Percentiles rank a stretch among this genome's conserved stretches.
Conservation (phyloP, 2,888 invertebrate species). For the Ennomos erosarius region DNA sequence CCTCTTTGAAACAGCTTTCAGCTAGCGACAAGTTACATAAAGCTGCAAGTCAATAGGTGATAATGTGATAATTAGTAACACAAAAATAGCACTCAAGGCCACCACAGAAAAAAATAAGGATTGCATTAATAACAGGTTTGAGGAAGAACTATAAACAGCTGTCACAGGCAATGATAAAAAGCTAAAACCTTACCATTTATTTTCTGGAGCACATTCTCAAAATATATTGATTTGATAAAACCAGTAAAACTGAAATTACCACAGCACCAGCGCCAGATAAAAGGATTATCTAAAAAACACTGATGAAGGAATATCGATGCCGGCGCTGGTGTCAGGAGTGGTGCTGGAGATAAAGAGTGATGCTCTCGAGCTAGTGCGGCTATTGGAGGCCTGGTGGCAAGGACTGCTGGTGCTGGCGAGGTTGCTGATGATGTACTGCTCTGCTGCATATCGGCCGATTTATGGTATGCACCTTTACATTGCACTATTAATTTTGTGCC, state of each 20-base stretch:
- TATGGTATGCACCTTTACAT: constrained; percentile 50
- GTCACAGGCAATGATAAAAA: too few species aligned
- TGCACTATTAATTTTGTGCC: too few species aligned
- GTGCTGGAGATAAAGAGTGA: constrained; percentile 70
- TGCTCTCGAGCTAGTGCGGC: constrained; percentile 71
- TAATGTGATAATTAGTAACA: too few species aligned
- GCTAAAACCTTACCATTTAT: too few species aligned
- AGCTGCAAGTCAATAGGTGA: constrained; percentile 7
- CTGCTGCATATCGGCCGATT: constrained; percentile 7
- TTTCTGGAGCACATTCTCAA: too few species aligned
- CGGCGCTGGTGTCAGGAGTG: constrained; percentile 59
- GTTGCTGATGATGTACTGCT: constrained; percentile 70
- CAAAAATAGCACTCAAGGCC: too few species aligned
- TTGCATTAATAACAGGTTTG: too few species aligned
- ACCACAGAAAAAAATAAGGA: too few species aligned
- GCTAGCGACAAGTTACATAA: constrained; percentile 16
- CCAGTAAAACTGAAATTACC: too few species aligned
- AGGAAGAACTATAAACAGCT: too few species aligned
- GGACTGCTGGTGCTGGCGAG: constrained; percentile 77
- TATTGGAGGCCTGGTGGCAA: constrained; percentile 83
- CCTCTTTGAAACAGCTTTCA: constrained; percentile 4
- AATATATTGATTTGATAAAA: too few species aligned
- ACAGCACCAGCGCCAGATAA: neutral
- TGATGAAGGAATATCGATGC: constrained; percentile 47
- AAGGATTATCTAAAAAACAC: constrained; percentile 17